These are phyloP conservation scores for Melanophora roralis DNA, from an alignment of 2,888 invertebrate genomes.

Conservation along the genomic window DNA sequence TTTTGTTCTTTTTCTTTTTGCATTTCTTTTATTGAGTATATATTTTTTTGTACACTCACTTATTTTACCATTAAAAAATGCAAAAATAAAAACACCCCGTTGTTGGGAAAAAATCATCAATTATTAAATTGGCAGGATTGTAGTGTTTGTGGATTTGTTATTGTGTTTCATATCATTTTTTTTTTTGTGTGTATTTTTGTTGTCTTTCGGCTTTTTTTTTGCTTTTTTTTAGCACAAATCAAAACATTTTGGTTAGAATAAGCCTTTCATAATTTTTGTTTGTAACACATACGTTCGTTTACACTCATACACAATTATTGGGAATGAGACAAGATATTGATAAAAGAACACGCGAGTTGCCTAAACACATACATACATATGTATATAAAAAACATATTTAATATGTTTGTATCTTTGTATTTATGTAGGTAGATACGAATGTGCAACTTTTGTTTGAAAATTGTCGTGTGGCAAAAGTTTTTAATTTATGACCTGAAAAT, in stretches of 20 bases:
- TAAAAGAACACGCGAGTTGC: slow-evolving; percentile 20
- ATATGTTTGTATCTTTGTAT: no score
- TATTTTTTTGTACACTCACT: slow-evolving; percentile 31
- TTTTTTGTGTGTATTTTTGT: slow-evolving; percentile 6
- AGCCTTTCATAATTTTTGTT: slow-evolving; percentile 5
- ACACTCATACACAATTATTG: not conserved
- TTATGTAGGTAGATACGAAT: not conserved
- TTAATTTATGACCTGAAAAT: slow-evolving; percentile 61
- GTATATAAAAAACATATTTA: no score
- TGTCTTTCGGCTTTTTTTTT: not conserved
- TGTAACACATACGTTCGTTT: not conserved
- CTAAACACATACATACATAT: no score
- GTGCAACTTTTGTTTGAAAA: slow-evolving; percentile 33
- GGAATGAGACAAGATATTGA: not conserved
- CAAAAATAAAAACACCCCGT: slow-evolving; percentile 36
- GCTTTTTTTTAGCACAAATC: slow-evolving; percentile 32
- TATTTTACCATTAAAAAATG: slow-evolving; percentile 62
- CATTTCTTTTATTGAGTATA: not conserved
- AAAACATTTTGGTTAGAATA: slow-evolving; percentile 39
- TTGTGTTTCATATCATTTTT: not conserved
- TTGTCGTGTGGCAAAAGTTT: slow-evolving; percentile 60
- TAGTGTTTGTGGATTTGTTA: no score
- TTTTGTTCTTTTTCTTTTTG: not conserved
- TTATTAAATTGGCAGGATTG: slow-evolving; percentile 53
- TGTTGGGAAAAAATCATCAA: slow-evolving; percentile 45